Evolutionary conservation across 1,140 invertebrate species (phyloP), one percentile per base, ranked within the genome.

Genomic region (Diorhabda carinulata): DNA sequence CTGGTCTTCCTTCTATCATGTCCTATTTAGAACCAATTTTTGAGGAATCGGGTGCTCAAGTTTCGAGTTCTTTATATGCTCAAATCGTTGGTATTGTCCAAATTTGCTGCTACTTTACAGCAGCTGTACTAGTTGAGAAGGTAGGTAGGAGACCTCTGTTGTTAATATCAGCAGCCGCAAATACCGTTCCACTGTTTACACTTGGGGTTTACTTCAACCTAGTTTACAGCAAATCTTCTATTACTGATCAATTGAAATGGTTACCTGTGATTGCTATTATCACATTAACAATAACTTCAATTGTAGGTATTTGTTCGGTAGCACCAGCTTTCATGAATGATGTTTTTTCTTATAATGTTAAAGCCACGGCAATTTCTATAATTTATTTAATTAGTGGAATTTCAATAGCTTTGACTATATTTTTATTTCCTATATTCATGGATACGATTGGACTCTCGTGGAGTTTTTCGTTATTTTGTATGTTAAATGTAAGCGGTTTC

Each of bases 311-410:
- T 72, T 93, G 93, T 0, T 91, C 93, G 0, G 81, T 96, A 9
- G 91, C 92, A 0, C 94, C 92, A 92, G 87, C 92, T 0, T 85
- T 96, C 41, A 89, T 94, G 85, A 89, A 88, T 3, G 92, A 96
- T 80, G 86, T 95, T 73, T 92, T 95, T 73, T 88, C 94, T 2
- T 83, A 88, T 0, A 88, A 90, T 72, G 87, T 93, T 1, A 90
- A 92, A 78, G 88, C 90, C 0, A 81, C 87, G 4, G 92, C 92
- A 2, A 88, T 90, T 2, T 87, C 90, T 0, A 82, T 94, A 4
- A 89, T 89, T 0, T 89, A 92, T 41, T 65, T 57, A 3, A 5
- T n/a, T 2, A 57, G 52, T 57, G 44, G 44, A 3, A 6, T 65
- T 56, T 3, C 43, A 41, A 2, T 10, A 40, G 47, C 40, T 42